phyloP scores from a whole-genome alignment of 2,797 vertebrate species.

The Notamacropus eugenii region DNA sequence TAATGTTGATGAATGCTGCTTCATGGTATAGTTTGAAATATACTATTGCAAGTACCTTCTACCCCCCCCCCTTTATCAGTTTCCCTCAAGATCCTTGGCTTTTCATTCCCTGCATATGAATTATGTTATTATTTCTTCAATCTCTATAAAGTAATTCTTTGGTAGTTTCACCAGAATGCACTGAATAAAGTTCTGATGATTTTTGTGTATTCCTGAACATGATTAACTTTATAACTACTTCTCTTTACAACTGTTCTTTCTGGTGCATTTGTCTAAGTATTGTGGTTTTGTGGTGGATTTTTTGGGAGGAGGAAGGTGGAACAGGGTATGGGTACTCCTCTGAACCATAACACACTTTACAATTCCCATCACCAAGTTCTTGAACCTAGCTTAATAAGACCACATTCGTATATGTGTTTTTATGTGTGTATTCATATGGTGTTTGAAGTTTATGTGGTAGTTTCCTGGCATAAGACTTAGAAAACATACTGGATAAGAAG shows the following conservation, averaged over 20 bases:
- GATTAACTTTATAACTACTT: background rate
- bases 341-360: background rate
- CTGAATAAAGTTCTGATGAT: background rate
- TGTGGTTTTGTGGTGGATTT: background rate
- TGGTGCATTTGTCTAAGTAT: background rate
- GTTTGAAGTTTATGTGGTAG: background rate
- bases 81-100: background rate
- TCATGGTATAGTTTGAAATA: background rate
- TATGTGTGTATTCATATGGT: background rate
- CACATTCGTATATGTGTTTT: background rate
- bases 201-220: background rate
- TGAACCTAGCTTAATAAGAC: background rate
- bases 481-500: background rate
- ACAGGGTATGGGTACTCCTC: background rate
- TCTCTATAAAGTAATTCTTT: background rate
- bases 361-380: background rate
- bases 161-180: background rate
- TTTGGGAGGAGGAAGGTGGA: background rate
- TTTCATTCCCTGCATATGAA: background rate
- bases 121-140: background rate
- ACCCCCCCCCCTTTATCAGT: background rate
- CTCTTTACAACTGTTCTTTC: background rate
- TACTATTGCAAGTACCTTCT: background rate
- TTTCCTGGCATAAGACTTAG: background rate
- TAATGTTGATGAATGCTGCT: background rate